A percentile compares a stretch with the other conserved stretches of the same genome.
phyloP scores from a whole-genome alignment of 2,113 vertebrate species.

The Brachypodius melanocephalos region DNA sequence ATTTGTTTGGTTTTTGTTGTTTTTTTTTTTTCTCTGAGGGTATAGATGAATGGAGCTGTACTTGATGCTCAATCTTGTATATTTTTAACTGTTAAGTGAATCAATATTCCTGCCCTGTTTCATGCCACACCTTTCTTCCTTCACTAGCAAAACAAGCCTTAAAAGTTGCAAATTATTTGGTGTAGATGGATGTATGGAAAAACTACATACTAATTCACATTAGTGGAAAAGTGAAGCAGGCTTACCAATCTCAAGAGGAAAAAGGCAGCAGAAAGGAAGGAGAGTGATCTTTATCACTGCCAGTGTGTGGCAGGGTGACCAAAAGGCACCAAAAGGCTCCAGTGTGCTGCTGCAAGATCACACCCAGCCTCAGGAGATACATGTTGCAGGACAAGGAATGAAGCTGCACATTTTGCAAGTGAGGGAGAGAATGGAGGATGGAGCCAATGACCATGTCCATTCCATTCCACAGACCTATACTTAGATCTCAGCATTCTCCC shows the following conservation, averaged over 20 bases:
- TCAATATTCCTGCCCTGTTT: not conserved
- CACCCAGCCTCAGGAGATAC: not conserved
- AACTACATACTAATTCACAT: not conserved
- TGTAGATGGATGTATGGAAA: not conserved
- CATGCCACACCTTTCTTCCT: not conserved
- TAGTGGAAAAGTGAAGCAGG: not conserved
- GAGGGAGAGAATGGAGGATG: not conserved
- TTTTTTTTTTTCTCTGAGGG: not conserved
- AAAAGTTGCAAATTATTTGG: not conserved
- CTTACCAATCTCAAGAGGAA: not conserved
- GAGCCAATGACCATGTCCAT: not conserved
- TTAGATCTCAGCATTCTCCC: not conserved
- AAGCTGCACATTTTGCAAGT: not conserved
- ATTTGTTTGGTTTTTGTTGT: too few relatives aligned
- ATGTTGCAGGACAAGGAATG: not conserved
- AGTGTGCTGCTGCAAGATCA: not conserved
- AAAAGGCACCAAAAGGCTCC: not conserved
- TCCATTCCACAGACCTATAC: not conserved
- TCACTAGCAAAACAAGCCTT: not conserved
- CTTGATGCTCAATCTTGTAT: not conserved
- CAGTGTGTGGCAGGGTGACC: not conserved
- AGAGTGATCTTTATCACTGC: not conserved
- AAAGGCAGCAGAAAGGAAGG: not conserved
- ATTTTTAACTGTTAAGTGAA: not conserved
- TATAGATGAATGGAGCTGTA: not conserved